These are phyloP conservation scores for Arothron firmamentum DNA, from an alignment of 2,113 vertebrate species.

Conservation along the genomic window DNA sequence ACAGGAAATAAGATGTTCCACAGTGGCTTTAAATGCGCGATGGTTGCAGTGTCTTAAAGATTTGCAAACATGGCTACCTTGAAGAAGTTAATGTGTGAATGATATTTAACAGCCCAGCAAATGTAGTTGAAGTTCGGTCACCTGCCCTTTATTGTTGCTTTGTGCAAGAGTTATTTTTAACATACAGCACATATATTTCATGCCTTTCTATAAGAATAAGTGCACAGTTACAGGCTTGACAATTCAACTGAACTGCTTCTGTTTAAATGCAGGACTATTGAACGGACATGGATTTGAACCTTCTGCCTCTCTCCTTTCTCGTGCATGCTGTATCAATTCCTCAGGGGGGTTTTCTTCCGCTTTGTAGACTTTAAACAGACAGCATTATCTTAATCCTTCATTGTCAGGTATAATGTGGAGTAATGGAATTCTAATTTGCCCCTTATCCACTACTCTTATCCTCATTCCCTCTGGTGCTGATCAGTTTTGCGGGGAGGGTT, in stretches of 20 bases:
- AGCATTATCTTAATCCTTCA: slow-evolving; percentile 24
- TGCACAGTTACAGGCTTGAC: too few relatives aligned
- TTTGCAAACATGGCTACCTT: too few relatives aligned
- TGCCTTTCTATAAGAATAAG: too few relatives aligned
- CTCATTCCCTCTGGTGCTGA: slow-evolving; percentile 18
- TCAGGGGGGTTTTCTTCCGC: not conserved
- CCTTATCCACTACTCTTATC: not conserved
- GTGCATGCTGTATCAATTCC: not conserved
- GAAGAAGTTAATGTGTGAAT: too few relatives aligned
- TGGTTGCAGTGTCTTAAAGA: too few relatives aligned
- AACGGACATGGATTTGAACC: not conserved
- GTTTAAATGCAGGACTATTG: not conserved
- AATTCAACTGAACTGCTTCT: not conserved
- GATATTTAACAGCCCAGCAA: too few relatives aligned
- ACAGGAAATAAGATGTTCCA: too few relatives aligned
- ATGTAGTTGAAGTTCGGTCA: too few relatives aligned
- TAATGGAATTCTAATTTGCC: slow-evolving; percentile 29
- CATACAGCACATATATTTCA: not conserved
- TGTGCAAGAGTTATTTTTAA: too few relatives aligned
- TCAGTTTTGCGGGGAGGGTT: slow-evolving; percentile 32
- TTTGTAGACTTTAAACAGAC: slow-evolving; percentile 13
- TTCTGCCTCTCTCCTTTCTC: not conserved
- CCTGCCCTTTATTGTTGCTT: too few relatives aligned
- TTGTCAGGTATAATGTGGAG: slow-evolving; percentile 32
- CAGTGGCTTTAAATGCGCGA: too few relatives aligned